These are phyloP conservation scores for Drosophila meridiana DNA, from an alignment of 2,888 invertebrate species.

Conservation along the genomic window DNA sequence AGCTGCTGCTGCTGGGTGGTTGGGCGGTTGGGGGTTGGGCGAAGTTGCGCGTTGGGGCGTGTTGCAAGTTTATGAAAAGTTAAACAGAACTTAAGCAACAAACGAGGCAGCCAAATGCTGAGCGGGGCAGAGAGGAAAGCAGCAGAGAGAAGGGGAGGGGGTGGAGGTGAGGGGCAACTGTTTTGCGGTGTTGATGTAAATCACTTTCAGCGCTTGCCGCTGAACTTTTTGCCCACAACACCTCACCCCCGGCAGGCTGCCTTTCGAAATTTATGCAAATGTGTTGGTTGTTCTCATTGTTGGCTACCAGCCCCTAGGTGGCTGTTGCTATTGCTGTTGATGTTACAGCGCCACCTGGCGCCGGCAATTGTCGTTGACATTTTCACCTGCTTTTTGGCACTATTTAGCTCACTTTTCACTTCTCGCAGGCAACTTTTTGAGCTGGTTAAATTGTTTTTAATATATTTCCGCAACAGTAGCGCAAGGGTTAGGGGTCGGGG, in stretches of 20 bases:
- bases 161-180: neutral
- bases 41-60: slow-evolving; percentile 43
- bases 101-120: slow-evolving; percentile 49
- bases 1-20: neutral
- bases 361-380: slow-evolving; percentile 75
- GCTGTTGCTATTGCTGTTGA: slow-evolving; percentile 23
- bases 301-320: slow-evolving; percentile 35
- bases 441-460: slow-evolving; percentile 58
- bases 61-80: slow-evolving; percentile 77
- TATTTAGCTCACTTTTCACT: slow-evolving; percentile 28
- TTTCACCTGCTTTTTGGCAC: slow-evolving; percentile 59
- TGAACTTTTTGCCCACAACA: slow-evolving; percentile 60
- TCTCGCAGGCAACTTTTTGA: slow-evolving; percentile 39
- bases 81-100: slow-evolving; percentile 78
- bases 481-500: neutral
- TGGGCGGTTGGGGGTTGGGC: neutral
- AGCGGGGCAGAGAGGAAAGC: neutral
- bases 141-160: neutral
- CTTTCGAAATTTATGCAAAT: slow-evolving; percentile 75
- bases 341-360: slow-evolving; percentile 60
- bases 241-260: slow-evolving; percentile 29
- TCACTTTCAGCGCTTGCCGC: slow-evolving; percentile 67
- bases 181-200: slow-evolving; percentile 67
- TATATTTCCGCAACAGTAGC: slow-evolving; percentile 43
- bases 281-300: slow-evolving; percentile 64